Base-by-base conservation (phyloP, 2,113 vertebrate genomes). In the Donacobius atricapilla region DNA sequence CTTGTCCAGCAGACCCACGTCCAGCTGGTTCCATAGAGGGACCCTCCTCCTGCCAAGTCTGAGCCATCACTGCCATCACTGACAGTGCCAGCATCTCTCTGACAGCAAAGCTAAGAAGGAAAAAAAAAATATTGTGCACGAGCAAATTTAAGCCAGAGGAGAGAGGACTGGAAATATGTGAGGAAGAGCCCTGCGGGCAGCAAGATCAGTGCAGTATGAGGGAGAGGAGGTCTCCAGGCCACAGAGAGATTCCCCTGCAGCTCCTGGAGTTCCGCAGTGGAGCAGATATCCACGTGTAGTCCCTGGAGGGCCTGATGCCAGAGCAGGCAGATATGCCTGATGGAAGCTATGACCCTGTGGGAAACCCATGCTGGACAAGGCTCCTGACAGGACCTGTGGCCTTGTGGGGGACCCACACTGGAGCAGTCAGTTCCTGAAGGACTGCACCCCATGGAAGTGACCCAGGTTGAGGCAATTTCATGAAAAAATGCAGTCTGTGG, bases 391-490 rank as follows among this genome's bases (percentile, higher is more conserved):
- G 15, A 45, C 5, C 11, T 39, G 33, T 53, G 20, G 20, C 19
- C 11, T 28, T 51, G 13, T 66, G 33, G 23, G 13, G 4, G 4
- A 39, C 15, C 19, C 20, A 63, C 40, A n/a, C 8, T 22, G 45
- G 16, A 53, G 17, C 16, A 47, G 7, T 60, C 53, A 40, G 11
- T 15, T 68, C 45, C 45, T 35, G 53, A 53, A 75, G 53, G 21
- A 68, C 20, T 53, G 9, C 24, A 53, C 2, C 9, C 10, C 0
- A 0, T 31, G 20, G n/a, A 68, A 75, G 5, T 15, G 20, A 40
- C 28, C 20, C 30, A 40, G 4, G 7, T 9, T 45, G 23, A 66
- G 39, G 19, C 4, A 18, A 30, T 8, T 75, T 75, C 19, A 39
- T 21, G 7, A n/a, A 53, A 28, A 68, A 81, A 58, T n/a, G 19